Evolutionary conservation across 2,113 vertebrate genomes (phyloP).

Genomic region (Scopus umbretta): DNA sequence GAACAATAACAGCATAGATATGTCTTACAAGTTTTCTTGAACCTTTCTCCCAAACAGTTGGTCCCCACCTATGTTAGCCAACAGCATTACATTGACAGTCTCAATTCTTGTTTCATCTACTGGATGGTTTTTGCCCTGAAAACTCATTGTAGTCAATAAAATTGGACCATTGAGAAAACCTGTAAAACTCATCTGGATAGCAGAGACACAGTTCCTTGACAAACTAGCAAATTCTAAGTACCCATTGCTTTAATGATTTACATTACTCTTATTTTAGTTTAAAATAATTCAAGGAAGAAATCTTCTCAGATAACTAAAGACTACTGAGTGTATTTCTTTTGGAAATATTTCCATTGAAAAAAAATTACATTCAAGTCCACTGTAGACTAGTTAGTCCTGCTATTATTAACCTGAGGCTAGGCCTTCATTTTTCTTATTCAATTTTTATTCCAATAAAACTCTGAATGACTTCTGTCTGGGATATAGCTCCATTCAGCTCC

Average conservation of each 20-base stretch:
- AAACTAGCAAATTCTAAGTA: not conserved
- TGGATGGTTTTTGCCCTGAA: not conserved
- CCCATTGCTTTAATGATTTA: not conserved
- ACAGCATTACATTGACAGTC: not conserved
- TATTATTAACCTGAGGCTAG: not conserved
- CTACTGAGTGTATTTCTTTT: not conserved
- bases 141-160: not conserved
- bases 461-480: not conserved
- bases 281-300: not conserved
- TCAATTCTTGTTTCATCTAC: not conserved
- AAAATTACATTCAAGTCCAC: not conserved
- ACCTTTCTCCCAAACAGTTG: not conserved
- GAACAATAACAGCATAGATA: not conserved
- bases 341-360: not conserved
- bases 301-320: not conserved
- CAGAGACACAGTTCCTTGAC: not conserved
- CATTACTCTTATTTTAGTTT: not conserved
- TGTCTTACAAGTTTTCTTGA: not conserved
- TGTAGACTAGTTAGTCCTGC: not conserved
- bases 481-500: not conserved
- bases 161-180: not conserved
- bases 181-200: not conserved
- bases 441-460: not conserved
- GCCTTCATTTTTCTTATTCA: not conserved
- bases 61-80: not conserved